A percentile compares a stretch with the other conserved stretches of the same genome.
phyloP scores from a whole-genome alignment of 2,797 vertebrate species.

The Danio choprae region DNA sequence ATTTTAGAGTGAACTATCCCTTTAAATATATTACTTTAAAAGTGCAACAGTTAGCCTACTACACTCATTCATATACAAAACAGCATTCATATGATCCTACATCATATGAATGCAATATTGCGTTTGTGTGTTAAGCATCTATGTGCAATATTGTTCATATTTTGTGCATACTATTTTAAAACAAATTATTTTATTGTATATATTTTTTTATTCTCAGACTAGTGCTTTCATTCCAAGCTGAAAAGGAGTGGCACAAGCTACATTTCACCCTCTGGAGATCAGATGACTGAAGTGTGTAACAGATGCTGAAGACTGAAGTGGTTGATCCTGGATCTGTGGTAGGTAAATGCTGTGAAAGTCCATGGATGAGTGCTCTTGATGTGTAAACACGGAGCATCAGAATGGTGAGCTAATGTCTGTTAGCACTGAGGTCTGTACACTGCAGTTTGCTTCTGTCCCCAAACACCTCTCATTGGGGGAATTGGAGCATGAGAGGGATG shows the following conservation, averaged over 20 bases:
- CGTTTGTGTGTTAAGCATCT: no score
- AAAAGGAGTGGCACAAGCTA: neutral
- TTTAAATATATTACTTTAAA: no score
- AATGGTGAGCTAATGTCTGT: conserved; percentile 16
- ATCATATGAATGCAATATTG: neutral
- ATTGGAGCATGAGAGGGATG: conserved; percentile 31
- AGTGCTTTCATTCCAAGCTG: neutral
- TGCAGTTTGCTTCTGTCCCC: neutral
- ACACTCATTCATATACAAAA: no score
- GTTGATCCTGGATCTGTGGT: conserved; percentile 15
- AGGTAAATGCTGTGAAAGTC: conserved; percentile 7
- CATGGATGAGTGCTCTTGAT: neutral
- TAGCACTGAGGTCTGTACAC: conserved; percentile 11
- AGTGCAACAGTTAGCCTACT: no score
- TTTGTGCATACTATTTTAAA: neutral
- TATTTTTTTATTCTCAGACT: neutral
- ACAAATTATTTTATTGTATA: neutral
- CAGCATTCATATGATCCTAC: neutral
- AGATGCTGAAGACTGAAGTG: conserved; percentile 22
- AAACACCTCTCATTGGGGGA: conserved; percentile 30
- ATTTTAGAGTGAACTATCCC: no score
- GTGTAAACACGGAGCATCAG: conserved; percentile 11
- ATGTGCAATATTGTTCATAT: neutral
- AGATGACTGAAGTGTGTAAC: neutral
- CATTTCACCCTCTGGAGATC: conserved; percentile 21